These are phyloP conservation scores for Acleris sparsana DNA, from an alignment of 2,888 invertebrate species.

Conservation along the genomic window DNA sequence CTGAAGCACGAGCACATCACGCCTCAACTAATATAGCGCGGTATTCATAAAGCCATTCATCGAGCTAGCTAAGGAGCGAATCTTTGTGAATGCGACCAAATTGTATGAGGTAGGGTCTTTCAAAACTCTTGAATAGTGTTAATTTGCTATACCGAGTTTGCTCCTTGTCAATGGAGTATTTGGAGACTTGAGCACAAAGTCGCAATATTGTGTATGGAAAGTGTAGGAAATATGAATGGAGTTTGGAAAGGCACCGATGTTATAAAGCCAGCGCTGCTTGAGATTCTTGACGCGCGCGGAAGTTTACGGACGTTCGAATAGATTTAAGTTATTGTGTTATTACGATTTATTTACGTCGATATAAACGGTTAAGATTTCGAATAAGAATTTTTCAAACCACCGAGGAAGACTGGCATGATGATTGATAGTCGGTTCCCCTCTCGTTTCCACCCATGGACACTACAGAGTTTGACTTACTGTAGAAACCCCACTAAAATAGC, in stretches of 20 bases:
- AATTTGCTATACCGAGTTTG: slow-evolving; percentile 83
- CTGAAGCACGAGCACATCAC: slow-evolving; percentile 54
- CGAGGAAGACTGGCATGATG: too few relatives aligned
- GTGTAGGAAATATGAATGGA: slow-evolving; percentile 77
- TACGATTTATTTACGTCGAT: too few relatives aligned
- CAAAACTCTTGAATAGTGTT: slow-evolving; percentile 83
- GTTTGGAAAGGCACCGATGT: slow-evolving; percentile 65
- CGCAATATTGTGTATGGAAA: slow-evolving; percentile 81
- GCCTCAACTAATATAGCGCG: slow-evolving; percentile 67
- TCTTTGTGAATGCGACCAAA: slow-evolving; percentile 83
- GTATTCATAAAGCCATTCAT: slow-evolving; percentile 78
- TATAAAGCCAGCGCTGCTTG: slow-evolving; percentile 50
- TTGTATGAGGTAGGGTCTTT: slow-evolving; percentile 83
- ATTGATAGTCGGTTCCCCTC: too few relatives aligned
- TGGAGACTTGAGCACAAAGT: slow-evolving; percentile 76
- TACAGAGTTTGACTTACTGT: too few relatives aligned
- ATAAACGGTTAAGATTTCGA: too few relatives aligned
- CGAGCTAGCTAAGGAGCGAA: slow-evolving; percentile 77
- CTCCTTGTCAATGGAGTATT: slow-evolving; percentile 81
- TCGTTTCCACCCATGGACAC: too few relatives aligned
- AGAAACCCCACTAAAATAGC: too few relatives aligned
- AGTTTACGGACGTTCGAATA: slow-evolving; percentile 18
- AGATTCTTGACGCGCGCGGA: slow-evolving; percentile 17
- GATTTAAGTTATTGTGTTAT: background rate
- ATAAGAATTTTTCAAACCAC: too few relatives aligned